Conservation (phyloP, 2,797 vertebrate species). For the Myripristis murdjan region DNA sequence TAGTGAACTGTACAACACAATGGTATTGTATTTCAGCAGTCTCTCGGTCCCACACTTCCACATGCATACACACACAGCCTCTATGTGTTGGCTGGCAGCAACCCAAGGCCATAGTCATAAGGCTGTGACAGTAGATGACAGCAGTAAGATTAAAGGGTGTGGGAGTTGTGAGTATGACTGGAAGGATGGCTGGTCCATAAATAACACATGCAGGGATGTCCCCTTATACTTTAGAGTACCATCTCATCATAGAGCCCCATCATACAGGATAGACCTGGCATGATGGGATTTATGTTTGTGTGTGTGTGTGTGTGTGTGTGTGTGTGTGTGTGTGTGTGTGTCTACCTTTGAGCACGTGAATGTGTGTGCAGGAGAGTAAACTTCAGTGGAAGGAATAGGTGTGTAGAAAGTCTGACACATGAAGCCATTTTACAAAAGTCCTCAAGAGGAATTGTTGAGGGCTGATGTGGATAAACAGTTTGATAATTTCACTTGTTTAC, state of each 20-base stretch:
- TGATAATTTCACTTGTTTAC: neutral
- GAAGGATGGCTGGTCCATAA: conserved; percentile 75
- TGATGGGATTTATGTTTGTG: conserved; percentile 2
- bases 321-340: conserved; percentile 38
- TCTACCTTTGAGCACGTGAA: too few relatives aligned
- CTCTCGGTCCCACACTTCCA: conserved; percentile 6
- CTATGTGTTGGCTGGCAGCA: conserved; percentile 56
- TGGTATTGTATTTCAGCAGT: conserved; percentile 37
- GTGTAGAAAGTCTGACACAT: conserved; percentile 2
- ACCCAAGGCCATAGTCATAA: conserved; percentile 75
- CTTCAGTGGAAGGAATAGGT: neutral
- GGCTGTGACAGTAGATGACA: conserved; percentile 74
- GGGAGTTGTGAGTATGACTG: conserved; percentile 66
- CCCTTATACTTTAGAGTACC: conserved; percentile 61
- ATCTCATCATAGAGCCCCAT: conserved; percentile 58
- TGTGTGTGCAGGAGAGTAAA: conserved; percentile 25
- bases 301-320: conserved; percentile 28
- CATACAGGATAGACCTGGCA: conserved; percentile 36
- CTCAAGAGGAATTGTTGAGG: neutral
- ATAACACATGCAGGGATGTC: conserved; percentile 70
- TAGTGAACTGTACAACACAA: conserved; percentile 31
- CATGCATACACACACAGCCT: conserved; percentile 9
- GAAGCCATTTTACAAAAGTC: conserved; percentile 1
- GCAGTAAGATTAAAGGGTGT: conserved; percentile 74
- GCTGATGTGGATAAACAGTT: neutral